phyloP scores from a whole-genome alignment of 1,140 invertebrate genomes.

The Conus betulinus region DNA sequence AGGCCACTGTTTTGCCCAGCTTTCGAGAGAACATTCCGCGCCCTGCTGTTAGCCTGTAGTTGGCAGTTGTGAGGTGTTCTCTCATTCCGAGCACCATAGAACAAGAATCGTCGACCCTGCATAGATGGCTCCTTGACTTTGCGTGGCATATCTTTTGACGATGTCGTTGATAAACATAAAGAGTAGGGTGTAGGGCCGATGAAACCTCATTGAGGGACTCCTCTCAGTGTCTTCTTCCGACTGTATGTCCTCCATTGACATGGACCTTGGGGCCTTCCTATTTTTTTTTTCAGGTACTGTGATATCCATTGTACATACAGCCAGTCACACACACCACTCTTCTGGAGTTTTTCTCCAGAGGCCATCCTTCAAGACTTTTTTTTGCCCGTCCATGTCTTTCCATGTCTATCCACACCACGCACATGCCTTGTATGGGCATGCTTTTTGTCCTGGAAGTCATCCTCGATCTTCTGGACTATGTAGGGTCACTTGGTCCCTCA shows the following conservation, averaged over 20 bases:
- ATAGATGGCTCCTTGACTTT: conserved; percentile 33
- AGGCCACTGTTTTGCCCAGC: conserved; percentile 16
- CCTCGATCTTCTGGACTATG: conserved; percentile 30
- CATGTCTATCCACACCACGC: background rate
- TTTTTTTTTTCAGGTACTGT: conserved; percentile 29
- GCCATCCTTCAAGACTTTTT: no score
- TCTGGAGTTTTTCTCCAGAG: background rate
- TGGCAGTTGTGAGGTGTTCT: conserved; percentile 16
- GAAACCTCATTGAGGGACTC: conserved; percentile 42
- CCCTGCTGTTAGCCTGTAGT: conserved; percentile 4
- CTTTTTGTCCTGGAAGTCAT: conserved; percentile 33
- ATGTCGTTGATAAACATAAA: conserved; percentile 44
- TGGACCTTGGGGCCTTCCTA: conserved; percentile 37
- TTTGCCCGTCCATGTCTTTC: no score
- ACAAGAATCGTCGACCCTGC: conserved; percentile 47
- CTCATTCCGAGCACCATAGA: conserved; percentile 41
- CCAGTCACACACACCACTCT: conserved; percentile 10
- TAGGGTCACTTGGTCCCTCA: conserved; percentile 42
- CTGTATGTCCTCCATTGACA: conserved; percentile 29
- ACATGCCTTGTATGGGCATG: background rate
- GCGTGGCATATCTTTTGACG: conserved; percentile 27
- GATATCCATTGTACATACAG: conserved; percentile 26
- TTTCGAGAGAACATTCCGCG: background rate
- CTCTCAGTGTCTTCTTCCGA: conserved; percentile 28
- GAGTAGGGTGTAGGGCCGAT: conserved; percentile 39